These are phyloP conservation scores for Phania funesta DNA, from an alignment of 2,888 invertebrate species.

Conservation along the genomic window DNA sequence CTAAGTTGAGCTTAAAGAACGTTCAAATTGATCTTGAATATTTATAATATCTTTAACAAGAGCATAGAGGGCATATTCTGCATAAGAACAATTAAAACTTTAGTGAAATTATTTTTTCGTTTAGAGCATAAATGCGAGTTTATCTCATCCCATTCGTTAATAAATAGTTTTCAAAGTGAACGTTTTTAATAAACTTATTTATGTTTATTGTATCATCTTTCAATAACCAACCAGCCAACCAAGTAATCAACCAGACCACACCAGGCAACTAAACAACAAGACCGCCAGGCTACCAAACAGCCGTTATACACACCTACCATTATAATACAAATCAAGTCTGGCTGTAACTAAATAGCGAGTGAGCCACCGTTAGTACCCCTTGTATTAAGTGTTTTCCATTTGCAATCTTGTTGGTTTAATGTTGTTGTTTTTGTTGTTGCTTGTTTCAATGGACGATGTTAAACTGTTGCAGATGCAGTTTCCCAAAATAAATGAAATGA, in stretches of 20 bases:
- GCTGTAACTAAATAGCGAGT: neutral
- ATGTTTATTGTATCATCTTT: constrained; percentile 44
- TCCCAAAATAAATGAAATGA: constrained; percentile 16
- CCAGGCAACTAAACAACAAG: neutral
- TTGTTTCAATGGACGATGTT: neutral
- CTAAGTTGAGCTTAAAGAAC: neutral
- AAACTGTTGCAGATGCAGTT: constrained; percentile 45
- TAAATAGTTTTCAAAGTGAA: constrained; percentile 35
- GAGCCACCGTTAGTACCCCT: constrained; percentile 3
- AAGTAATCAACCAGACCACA: neutral
- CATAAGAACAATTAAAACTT: constrained; percentile 22
- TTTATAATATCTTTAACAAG: constrained; percentile 1
- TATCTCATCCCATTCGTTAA: constrained; percentile 5
- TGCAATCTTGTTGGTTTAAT: neutral
- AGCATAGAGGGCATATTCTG: neutral
- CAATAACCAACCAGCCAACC: constrained; percentile 28
- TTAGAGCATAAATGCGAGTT: neutral
- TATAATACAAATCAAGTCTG: neutral
- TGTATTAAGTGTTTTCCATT: constrained; percentile 28
- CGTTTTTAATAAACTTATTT: constrained; percentile 45
- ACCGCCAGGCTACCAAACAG: neutral
- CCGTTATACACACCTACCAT: neutral
- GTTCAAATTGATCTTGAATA: constrained; percentile 12
- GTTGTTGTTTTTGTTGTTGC: too few relatives aligned
- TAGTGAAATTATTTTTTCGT: neutral